Evolutionary conservation across 2,888 invertebrate genomes (phyloP), one percentile per base, ranked within the genome.

Genomic region (Ctena decussata): DNA sequence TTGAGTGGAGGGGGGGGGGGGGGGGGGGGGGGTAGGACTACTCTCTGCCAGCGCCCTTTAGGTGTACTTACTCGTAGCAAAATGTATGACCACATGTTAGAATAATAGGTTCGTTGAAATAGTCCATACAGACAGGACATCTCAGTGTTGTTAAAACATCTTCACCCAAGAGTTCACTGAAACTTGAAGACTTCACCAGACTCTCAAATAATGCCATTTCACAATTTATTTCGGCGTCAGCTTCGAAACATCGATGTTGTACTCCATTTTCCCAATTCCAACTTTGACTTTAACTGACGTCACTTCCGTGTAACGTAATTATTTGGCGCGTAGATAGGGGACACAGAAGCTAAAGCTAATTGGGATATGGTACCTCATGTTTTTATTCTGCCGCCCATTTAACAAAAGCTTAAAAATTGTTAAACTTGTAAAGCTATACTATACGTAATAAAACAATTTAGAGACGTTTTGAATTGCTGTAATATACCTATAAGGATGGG

Each of bases 1-100:
- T n/a, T n/a, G n/a, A n/a, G n/a, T n/a, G n/a, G n/a, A n/a, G n/a
- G n/a, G n/a, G n/a, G n/a, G n/a, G n/a, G n/a, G n/a, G n/a, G n/a
- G n/a, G n/a, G n/a, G n/a, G n/a, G n/a, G n/a, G n/a, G n/a, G n/a
- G n/a, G n/a, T n/a, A n/a, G n/a, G n/a, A n/a, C n/a, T n/a, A n/a
- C n/a, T n/a, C n/a, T n/a, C n/a, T n/a, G n/a, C n/a, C n/a, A n/a
- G n/a, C n/a, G n/a, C n/a, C n/a, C n/a, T n/a, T n/a, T n/a, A n/a
- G n/a, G n/a, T 6, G 18, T 21, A 65, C 77, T 72, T 83, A 83
- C 83, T 72, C 73, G 39, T 75, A 71, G 57, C 83, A 83, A 75
- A 83, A 83, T 11, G 83, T 83, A 41, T 83, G 83, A 18, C 83
- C 83, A 79, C 83, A 83, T 35, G 57, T 39, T n/a, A 83, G 70